A percentile compares a stretch with the other conserved stretches of the same genome.
phyloP scores from a whole-genome alignment of 2,797 vertebrate species.

The Myiothlypis chrysogaster region DNA sequence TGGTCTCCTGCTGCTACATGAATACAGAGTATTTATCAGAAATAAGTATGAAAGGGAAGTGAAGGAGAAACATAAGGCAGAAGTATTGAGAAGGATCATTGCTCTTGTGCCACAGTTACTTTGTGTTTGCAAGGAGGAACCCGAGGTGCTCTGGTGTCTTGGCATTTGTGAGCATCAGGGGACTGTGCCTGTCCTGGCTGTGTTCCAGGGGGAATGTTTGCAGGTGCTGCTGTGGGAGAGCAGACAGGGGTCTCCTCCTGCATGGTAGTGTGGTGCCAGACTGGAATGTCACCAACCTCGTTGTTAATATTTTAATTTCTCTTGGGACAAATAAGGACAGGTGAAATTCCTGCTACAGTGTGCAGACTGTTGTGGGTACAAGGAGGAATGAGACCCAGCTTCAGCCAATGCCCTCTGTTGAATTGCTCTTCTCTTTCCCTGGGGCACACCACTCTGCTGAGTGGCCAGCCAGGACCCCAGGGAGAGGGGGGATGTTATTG shows the following conservation, averaged over 20 bases:
- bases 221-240: background rate
- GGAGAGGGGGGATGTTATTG: background rate
- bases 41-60: background rate
- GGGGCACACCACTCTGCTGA: accelerated
- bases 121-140: accelerated
- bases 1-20: background rate
- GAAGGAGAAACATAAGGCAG: background rate
- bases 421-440: background rate
- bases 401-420: background rate
- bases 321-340: background rate
- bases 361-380: background rate
- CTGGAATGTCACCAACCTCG: background rate
- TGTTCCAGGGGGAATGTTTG: background rate
- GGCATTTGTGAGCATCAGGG: background rate
- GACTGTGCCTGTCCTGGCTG: background rate
- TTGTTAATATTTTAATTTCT: background rate
- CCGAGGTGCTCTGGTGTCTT: background rate
- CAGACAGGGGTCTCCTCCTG: background rate
- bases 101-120: background rate
- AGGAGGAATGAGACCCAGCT: background rate
- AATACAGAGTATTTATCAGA: background rate
- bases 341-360: background rate
- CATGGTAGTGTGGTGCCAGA: accelerated
- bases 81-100: background rate
- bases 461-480: background rate